Conservation (phyloP, 2,888 invertebrate genomes). For the Rhamphomyia laevipes region DNA sequence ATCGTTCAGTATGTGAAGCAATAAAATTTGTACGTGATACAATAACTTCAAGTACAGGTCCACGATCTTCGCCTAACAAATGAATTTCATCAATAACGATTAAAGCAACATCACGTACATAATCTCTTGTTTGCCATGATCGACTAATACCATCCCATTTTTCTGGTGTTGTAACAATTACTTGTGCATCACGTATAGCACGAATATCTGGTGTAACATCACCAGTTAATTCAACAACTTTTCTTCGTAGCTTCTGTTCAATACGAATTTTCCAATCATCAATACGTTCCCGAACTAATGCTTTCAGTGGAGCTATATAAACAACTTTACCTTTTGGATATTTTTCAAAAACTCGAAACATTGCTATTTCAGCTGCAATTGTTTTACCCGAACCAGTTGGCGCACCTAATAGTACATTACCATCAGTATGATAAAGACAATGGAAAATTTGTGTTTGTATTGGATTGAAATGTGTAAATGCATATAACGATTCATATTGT, state of each 20-base stretch:
- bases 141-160: constrained; percentile 99
- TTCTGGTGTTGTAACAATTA: constrained; percentile 98
- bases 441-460: constrained; percentile 98
- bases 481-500: constrained; percentile 69
- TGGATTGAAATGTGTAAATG: constrained; percentile 93
- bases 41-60: constrained; percentile 90
- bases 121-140: constrained; percentile 94
- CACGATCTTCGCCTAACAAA: constrained; percentile 80
- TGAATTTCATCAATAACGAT: constrained; percentile 99
- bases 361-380: constrained; percentile 94
- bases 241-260: constrained; percentile 57
- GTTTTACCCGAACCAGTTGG: constrained; percentile 88
- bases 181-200: constrained; percentile 71
- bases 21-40: constrained; percentile 97
- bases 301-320: constrained; percentile 97
- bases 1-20: constrained; percentile 71
- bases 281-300: constrained; percentile 90
- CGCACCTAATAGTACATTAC: constrained; percentile 86
- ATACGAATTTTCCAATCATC: constrained; percentile 86
- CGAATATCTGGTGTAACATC: constrained; percentile 74
- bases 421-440: constrained; percentile 87
- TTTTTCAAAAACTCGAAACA: constrained; percentile 78
- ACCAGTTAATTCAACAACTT: constrained; percentile 92
- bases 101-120: constrained; percentile 80
- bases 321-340: constrained; percentile 78